phyloP scores from a whole-genome alignment of 53 echinoderm and acorn worm genomes.

The Mesocentrotus franciscanus region DNA sequence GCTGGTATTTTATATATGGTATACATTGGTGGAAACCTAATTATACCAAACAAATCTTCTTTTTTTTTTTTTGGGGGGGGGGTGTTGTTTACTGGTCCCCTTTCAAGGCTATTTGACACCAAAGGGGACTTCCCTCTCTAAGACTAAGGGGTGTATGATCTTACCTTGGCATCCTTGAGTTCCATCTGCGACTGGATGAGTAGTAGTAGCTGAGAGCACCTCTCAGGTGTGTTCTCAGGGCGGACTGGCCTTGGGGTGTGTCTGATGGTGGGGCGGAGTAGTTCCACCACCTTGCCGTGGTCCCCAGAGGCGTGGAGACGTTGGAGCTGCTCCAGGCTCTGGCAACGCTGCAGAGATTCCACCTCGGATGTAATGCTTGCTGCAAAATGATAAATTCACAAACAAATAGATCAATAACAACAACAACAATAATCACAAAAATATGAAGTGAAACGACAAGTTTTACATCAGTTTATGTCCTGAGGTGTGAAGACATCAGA shows the following conservation, averaged over 20 bases:
- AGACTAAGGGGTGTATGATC: neutral
- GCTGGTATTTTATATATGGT: no score
- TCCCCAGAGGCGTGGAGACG: constrained; percentile 78
- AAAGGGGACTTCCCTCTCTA: no score
- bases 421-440: no score
- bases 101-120: no score
- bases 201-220: constrained; percentile 77
- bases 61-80: no score
- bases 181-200: constrained; percentile 75
- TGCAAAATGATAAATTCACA: neutral
- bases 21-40: no score
- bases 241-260: constrained; percentile 30
- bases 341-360: constrained; percentile 85
- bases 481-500: constrained; percentile 79
- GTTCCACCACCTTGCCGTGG: constrained; percentile 76
- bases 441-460: no score
- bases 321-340: constrained; percentile 90
- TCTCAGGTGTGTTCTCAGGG: constrained; percentile 65
- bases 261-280: constrained; percentile 80
- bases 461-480: no score
- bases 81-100: no score
- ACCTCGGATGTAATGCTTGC: constrained; percentile 73
- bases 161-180: constrained; percentile 80
- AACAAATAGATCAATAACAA: no score
- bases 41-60: no score